Conservation (phyloP, 2,797 vertebrate genomes). For the Coccyzus lansbergi region DNA sequence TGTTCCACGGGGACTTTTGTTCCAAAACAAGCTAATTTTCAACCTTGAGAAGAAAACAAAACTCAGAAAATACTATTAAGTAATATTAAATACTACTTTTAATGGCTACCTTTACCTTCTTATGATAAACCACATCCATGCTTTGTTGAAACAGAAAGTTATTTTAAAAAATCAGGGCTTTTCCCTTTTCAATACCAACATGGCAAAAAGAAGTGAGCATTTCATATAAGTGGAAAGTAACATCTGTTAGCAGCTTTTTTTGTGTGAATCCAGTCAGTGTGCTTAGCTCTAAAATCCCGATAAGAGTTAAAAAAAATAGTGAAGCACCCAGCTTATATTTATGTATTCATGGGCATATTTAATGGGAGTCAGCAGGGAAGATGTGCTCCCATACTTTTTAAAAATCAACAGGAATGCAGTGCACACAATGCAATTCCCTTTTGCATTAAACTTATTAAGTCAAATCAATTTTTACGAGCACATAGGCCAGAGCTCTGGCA, state of each 20-base stretch:
- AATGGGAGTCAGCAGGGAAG: constrained; percentile 48
- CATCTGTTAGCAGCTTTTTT: background rate
- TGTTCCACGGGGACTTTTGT: background rate
- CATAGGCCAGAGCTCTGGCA: constrained; percentile 16
- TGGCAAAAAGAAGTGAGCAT: background rate
- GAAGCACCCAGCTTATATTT: constrained; percentile 65
- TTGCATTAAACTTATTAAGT: constrained; percentile 69
- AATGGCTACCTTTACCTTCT: background rate
- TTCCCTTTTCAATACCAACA: background rate
- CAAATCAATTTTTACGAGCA: constrained; percentile 70
- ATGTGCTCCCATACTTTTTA: constrained; percentile 8
- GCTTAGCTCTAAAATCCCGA: constrained; percentile 19
- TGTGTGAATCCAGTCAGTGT: background rate
- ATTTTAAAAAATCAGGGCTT: background rate
- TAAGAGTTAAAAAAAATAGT: background rate
- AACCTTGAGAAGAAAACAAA: background rate
- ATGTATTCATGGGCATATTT: constrained; percentile 64
- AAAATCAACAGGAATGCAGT: constrained; percentile 36
- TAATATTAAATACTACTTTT: background rate
- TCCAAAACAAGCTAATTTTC: background rate
- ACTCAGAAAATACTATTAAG: background rate
- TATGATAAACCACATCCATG: background rate
- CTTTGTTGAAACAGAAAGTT: background rate
- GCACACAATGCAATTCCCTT: constrained; percentile 39
- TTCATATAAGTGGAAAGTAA: background rate